Conservation (phyloP, 2,888 invertebrate species). For the Ametastegia equiseti region DNA sequence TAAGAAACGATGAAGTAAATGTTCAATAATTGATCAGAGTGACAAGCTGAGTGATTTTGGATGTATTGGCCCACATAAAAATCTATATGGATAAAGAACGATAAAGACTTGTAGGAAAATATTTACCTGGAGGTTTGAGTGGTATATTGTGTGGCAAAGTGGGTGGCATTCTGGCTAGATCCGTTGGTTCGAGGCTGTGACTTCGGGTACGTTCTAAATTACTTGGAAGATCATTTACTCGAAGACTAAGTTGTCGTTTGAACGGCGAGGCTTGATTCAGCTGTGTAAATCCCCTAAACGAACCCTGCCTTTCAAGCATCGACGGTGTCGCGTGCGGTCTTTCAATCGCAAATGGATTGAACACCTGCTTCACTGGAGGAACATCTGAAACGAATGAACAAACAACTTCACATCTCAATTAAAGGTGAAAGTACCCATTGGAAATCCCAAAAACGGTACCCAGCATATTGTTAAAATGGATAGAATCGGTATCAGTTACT, state of each 20-base stretch:
- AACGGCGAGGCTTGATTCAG: constrained; percentile 92
- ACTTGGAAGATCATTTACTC: constrained; percentile 96
- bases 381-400: constrained; percentile 66
- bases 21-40: no score
- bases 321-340: constrained; percentile 97
- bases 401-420: not conserved
- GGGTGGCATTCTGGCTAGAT: constrained; percentile 73
- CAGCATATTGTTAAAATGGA: no score
- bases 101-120: not conserved
- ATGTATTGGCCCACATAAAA: no score
- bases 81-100: not conserved
- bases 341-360: constrained; percentile 96
- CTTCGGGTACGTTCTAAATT: constrained; percentile 88
- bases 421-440: no score
- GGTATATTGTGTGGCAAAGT: constrained; percentile 72
- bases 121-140: constrained; percentile 75
- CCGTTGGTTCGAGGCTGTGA: constrained; percentile 76
- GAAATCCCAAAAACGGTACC: no score
- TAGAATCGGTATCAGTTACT: no score
- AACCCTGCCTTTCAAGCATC: constrained; percentile 96
- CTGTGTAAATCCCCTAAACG: constrained; percentile 93
- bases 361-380: constrained; percentile 80
- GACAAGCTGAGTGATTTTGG: no score
- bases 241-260: constrained; percentile 96
- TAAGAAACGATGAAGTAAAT: no score